These are phyloP conservation scores for Bicyclus anynana DNA, from an alignment of 1,140 invertebrate genomes.

Conservation along the genomic window DNA sequence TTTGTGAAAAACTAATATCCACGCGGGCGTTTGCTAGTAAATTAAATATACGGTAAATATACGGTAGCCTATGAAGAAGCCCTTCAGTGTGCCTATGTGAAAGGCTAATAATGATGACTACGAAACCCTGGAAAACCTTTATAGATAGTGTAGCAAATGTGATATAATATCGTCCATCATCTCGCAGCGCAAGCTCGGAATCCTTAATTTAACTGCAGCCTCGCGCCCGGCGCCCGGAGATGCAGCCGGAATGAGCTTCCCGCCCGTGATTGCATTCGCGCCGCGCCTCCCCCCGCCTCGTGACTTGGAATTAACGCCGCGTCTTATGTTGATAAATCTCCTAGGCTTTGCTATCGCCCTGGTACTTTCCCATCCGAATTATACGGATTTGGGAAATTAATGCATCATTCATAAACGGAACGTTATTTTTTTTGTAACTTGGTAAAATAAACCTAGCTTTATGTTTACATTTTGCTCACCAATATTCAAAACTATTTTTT, in stretches of 20 bases:
- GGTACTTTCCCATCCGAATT: neutral
- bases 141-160: neutral
- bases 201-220: slow-evolving; percentile 60
- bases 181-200: slow-evolving; percentile 28
- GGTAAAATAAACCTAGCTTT: too few relatives aligned
- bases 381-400: neutral
- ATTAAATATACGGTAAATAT: too few relatives aligned
- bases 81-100: too few relatives aligned
- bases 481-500: too few relatives aligned
- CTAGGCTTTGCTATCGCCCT: neutral
- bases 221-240: slow-evolving; percentile 50
- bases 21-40: too few relatives aligned
- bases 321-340: slow-evolving; percentile 15
- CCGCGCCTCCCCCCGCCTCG: slow-evolving; percentile 28
- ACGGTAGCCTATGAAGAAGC: too few relatives aligned
- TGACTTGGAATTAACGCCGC: slow-evolving; percentile 54
- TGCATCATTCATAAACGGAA: neutral
- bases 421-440: too few relatives aligned
- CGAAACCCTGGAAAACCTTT: too few relatives aligned
- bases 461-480: too few relatives aligned
- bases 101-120: too few relatives aligned
- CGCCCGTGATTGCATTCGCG: slow-evolving; percentile 62
- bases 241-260: slow-evolving; percentile 65
- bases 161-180: slow-evolving; percentile 12
- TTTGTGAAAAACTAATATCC: too few relatives aligned